phyloP scores from a whole-genome alignment of 2,888 invertebrate species.

The Deroplatys truncata region DNA sequence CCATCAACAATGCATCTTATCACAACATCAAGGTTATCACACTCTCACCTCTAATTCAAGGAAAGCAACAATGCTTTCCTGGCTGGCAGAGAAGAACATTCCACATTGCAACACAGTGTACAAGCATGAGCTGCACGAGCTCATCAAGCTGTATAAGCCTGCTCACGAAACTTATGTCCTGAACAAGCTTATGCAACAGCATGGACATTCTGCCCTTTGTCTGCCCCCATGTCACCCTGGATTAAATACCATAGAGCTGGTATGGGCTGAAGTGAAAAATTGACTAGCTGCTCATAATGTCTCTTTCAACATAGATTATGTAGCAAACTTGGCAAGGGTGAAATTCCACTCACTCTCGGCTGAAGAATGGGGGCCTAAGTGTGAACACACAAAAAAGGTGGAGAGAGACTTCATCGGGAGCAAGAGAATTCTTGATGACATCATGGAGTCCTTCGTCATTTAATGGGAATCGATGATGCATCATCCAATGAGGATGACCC shows the following conservation, averaged over 20 bases:
- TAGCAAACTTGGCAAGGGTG: background rate
- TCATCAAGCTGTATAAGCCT: background rate
- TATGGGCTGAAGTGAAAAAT: constrained; percentile 23
- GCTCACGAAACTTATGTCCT: background rate
- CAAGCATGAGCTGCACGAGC: background rate
- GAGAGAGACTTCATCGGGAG: background rate
- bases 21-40: too few relatives aligned
- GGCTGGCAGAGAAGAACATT: too few relatives aligned
- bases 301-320: background rate
- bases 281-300: constrained; percentile 17
- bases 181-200: background rate
- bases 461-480: background rate
- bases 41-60: too few relatives aligned
- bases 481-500: background rate
- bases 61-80: too few relatives aligned
- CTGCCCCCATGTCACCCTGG: constrained; percentile 9
- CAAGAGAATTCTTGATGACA: background rate
- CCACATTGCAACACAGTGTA: too few relatives aligned
- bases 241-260: constrained; percentile 20
- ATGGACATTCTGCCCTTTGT: background rate
- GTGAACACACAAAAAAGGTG: background rate
- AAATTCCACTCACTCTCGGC: background rate
- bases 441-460: background rate
- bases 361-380: background rate
- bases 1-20: too few relatives aligned